Conservation (phyloP, 2,888 invertebrate genomes). For the Agapostemon virescens region DNA sequence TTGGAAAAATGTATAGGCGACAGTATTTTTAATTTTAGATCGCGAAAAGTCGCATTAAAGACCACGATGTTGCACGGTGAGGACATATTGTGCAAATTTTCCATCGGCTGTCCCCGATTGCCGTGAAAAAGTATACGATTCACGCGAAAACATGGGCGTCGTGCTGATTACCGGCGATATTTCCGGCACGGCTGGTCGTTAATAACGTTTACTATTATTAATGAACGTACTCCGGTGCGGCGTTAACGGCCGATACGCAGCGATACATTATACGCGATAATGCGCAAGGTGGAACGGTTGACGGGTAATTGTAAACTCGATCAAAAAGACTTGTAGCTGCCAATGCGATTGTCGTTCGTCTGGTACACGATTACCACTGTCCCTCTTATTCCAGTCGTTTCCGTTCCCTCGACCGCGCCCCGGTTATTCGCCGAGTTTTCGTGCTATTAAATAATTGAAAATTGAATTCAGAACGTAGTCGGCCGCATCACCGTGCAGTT, state of each 20-base stretch:
- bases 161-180: constrained; percentile 60
- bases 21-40: neutral
- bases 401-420: neutral
- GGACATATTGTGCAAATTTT: neutral
- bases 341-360: constrained; percentile 49
- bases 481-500: constrained; percentile 11
- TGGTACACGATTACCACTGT: neutral
- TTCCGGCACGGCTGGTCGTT: constrained; percentile 62
- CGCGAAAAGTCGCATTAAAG: neutral
- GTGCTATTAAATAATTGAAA: constrained; percentile 40
- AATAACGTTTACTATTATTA: constrained; percentile 70
- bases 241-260: constrained; percentile 57
- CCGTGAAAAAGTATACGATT: constrained; percentile 6
- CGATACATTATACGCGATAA: constrained; percentile 59
- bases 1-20: neutral
- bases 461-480: constrained; percentile 24
- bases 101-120: neutral
- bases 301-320: constrained; percentile 64
- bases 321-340: constrained; percentile 52
- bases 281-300: constrained; percentile 53
- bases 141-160: constrained; percentile 43
- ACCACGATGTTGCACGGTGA: neutral
- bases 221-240: constrained; percentile 60
- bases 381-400: constrained; percentile 20
- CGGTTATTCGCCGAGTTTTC: constrained; percentile 43